Conservation (phyloP, 2,888 invertebrate species). For the Xylophagus ater region DNA sequence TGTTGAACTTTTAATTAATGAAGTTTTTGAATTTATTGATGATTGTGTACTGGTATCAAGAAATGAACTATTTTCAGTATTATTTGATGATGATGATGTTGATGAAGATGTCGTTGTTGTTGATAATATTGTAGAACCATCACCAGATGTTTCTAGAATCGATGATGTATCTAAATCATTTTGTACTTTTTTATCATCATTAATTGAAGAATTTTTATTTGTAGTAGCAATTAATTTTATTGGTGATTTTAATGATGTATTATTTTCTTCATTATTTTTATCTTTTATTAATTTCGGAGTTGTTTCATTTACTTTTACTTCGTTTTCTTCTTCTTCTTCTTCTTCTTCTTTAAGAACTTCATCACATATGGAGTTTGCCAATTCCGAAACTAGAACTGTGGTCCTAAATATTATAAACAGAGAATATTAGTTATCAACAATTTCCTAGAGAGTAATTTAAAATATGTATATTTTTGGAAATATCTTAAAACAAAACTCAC, state of each 20-base stretch:
- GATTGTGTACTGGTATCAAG: too few relatives aligned
- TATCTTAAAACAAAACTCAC: too few relatives aligned
- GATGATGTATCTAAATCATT: too few relatives aligned
- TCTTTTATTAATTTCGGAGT: conserved; percentile 9
- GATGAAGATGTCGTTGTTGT: neutral
- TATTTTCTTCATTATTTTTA: conserved; percentile 6
- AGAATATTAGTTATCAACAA: too few relatives aligned
- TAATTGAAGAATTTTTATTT: neutral
- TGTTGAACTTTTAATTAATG: neutral
- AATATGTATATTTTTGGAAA: too few relatives aligned
- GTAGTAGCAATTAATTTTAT: neutral
- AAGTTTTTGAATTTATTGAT: neutral
- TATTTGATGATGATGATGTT: conserved; percentile 8
- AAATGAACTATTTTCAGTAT: neutral
- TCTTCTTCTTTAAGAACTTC: conserved; percentile 19
- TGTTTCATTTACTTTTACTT: neutral
- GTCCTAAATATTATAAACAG: too few relatives aligned
- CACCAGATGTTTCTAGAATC: too few relatives aligned
- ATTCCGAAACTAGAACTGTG: conserved; percentile 20
- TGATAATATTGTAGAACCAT: neutral
- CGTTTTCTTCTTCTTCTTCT: conserved; percentile 8
- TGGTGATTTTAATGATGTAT: neutral
- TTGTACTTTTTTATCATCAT: too few relatives aligned
- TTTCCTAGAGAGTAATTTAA: too few relatives aligned
- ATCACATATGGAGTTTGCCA: conserved; percentile 22